Evolutionary conservation across 2,888 invertebrate species (phyloP), one percentile per base, ranked within the genome.

Genomic region (Sinopyrophorus schimmeli): DNA sequence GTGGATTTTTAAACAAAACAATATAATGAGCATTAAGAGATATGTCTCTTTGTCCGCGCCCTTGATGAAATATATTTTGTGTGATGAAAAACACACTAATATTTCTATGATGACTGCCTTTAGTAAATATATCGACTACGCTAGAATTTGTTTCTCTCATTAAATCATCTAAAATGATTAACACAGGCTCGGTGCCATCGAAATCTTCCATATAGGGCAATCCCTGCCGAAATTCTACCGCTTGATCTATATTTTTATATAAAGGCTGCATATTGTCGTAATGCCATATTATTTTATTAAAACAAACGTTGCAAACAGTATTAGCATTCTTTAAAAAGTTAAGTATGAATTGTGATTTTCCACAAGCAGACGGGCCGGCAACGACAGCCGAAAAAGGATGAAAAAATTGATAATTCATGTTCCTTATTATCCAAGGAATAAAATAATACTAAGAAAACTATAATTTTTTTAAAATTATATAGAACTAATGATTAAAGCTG

Each of bases 101-200:
- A 23, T 23, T 23, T 23, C 23, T 23, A 23, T 57, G 54, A 41
- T 57, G 55, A 11, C 53, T 54, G 1, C 57, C 57, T 37, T 58
- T 61, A 2, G 54, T 55, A 44, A 59, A 59, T 2, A 58, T 42
- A 47, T 61, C 54, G 0, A 54, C 41, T 16, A 61, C 39, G 3
- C 6, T 14, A 3, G 11, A 12, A 27, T 23, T 16, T 2, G 43
- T 6, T 24, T 44, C 38, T 26, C 38, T 30, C 46, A 52, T 52
- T 24, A 52, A 40, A 37, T 48, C 52, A 26, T 48, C 52, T 11
- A 52, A 15, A 31, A 52, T 34, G 6, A 52, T 48, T 20, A 52
- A 32, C 4, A 10, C 38, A 3, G 47, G 38, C n/a, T 41, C 9
- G 7, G 7, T 5, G 10, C 47, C 40, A 9, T 32, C 21, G 26